A percentile compares a stretch with the other conserved stretches of the same genome.
phyloP scores from a whole-genome alignment of 1,140 invertebrate species.

The Pachypsylla venusta region DNA sequence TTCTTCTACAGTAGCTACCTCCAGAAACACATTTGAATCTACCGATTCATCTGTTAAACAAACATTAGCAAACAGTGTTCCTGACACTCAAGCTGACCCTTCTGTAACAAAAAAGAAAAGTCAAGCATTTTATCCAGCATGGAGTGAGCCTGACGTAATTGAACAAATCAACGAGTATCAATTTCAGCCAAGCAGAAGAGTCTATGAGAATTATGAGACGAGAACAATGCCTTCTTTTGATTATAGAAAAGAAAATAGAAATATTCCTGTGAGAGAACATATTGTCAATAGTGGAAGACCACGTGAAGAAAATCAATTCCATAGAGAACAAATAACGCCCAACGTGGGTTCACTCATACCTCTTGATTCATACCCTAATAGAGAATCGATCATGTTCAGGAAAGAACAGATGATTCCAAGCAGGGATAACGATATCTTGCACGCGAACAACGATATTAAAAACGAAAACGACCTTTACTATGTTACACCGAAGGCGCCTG shows the following conservation, averaged over 20 bases:
- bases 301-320: too few relatives aligned
- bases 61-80: not conserved
- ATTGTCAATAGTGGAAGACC: not conserved
- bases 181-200: slow-evolving; percentile 8
- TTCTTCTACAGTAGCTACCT: not conserved
- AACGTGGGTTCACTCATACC: not conserved
- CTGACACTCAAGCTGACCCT: slow-evolving; percentile 3
- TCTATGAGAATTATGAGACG: not conserved
- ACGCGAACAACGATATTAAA: slow-evolving; percentile 1
- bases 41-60: not conserved
- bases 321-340: too few relatives aligned
- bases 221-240: slow-evolving; percentile 10
- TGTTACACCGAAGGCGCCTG: not conserved
- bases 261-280: not conserved
- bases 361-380: slow-evolving; percentile 26
- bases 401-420: slow-evolving; percentile 27
- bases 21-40: not conserved
- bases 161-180: slow-evolving; percentile 6
- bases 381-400: slow-evolving; percentile 31
- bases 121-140: slow-evolving; percentile 15
- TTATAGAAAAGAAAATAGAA: slow-evolving; percentile 10
- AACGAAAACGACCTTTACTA: slow-evolving; percentile 2
- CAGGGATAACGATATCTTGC: not conserved
- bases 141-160: slow-evolving; percentile 12
- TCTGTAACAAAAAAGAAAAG: slow-evolving; percentile 18